Percentiles rank a stretch among this genome's conserved stretches.
Conservation (phyloP, 2,113 vertebrate species). For the Lophura nycthemera region DNA sequence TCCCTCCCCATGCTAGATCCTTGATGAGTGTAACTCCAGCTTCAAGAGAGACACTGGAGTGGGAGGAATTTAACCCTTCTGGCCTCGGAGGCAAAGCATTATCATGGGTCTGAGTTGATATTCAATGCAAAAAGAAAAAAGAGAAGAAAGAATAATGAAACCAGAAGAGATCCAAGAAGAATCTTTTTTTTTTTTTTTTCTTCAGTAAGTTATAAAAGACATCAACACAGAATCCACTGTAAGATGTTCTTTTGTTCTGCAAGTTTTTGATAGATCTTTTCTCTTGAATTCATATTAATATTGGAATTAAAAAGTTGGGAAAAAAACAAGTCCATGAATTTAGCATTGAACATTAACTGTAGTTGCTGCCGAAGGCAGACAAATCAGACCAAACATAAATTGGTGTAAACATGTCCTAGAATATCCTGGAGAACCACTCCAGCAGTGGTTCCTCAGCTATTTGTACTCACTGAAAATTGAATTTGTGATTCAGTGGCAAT, state of each 20-base stretch:
- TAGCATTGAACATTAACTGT: neutral
- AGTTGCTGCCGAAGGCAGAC: neutral
- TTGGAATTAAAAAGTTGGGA: neutral
- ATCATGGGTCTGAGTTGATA: neutral
- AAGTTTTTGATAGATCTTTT: neutral
- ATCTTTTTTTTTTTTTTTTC: rapidly evolving
- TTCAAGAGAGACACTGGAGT: neutral
- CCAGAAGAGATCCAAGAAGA: neutral
- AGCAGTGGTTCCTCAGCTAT: neutral
- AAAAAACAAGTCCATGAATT: neutral
- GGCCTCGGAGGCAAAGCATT: neutral
- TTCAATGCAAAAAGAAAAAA: neutral
- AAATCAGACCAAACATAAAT: neutral
- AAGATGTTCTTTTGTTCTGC: neutral
- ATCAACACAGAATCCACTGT: neutral
- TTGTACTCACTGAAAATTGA: neutral
- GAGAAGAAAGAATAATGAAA: neutral
- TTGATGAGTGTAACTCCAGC: constrained; percentile 68
- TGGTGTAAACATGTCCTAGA: neutral
- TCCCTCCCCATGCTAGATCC: constrained; percentile 60
- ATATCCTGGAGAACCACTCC: neutral
- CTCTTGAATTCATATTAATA: neutral
- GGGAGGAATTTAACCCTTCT: constrained; percentile 44
- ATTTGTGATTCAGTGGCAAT: neutral
- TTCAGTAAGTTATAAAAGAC: neutral